These are phyloP conservation scores for Tadarida brasiliensis DNA, from an alignment of 2,797 vertebrate genomes.

Conservation along the genomic window DNA sequence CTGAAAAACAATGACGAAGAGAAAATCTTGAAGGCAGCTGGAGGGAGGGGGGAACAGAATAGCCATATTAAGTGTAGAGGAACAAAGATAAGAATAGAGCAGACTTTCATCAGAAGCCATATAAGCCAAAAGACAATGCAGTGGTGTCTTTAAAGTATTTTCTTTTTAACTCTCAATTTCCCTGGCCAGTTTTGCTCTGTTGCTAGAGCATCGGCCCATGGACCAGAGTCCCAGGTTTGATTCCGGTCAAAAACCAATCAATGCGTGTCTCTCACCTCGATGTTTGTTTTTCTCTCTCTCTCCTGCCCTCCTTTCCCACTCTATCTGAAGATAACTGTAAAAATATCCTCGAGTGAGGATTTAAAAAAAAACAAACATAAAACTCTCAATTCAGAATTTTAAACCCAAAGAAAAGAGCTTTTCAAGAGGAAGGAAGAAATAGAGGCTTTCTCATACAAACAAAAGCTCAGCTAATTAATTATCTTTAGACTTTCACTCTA, in stretches of 20 bases:
- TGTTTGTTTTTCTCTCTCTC: no score
- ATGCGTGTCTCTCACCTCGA: no score
- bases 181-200: no score
- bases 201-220: no score
- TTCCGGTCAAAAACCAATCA: no score
- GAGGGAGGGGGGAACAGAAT: background rate
- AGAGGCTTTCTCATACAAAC: background rate
- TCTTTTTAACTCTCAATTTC: background rate
- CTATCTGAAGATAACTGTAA: no score
- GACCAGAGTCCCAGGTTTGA: no score
- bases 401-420: background rate
- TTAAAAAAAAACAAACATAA: background rate
- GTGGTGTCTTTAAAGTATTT: background rate
- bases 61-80: background rate
- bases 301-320: no score
- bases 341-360: no score
- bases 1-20: background rate
- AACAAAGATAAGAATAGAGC: slow-evolving; percentile 13
- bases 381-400: background rate
- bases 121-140: background rate
- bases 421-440: background rate
- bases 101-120: slow-evolving; percentile 31
- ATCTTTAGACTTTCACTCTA: background rate
- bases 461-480: background rate
- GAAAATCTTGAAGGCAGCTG: background rate